phyloP scores from a whole-genome alignment of 1,140 invertebrate species.

The Lutraria rhynchaena region DNA sequence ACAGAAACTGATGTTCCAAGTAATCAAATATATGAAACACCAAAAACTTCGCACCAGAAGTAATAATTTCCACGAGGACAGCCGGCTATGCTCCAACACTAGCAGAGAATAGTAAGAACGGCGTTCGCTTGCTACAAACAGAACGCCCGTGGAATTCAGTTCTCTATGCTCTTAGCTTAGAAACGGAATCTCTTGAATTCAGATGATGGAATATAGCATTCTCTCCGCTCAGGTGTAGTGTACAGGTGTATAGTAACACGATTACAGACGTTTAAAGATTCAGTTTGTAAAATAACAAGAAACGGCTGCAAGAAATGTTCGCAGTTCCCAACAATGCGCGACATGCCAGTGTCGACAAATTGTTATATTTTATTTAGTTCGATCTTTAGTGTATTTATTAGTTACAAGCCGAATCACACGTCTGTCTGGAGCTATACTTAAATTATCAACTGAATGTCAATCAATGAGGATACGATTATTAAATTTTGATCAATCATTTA shows the following conservation, averaged over 20 bases:
- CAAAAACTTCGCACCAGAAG: conserved; percentile 1
- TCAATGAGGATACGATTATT: too few relatives aligned
- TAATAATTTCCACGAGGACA: not conserved
- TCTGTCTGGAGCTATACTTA: too few relatives aligned
- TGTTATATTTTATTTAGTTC: too few relatives aligned
- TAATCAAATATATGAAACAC: not conserved
- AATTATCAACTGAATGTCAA: too few relatives aligned
- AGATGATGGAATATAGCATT: not conserved
- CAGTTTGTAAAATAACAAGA: too few relatives aligned
- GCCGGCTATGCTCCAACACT: conserved; percentile 19
- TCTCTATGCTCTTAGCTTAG: not conserved
- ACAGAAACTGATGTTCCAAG: not conserved
- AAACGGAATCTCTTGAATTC: too few relatives aligned
- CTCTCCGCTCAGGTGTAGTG: conserved; percentile 5
- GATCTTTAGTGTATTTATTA: too few relatives aligned
- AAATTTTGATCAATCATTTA: too few relatives aligned
- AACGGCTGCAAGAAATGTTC: too few relatives aligned
- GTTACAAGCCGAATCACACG: too few relatives aligned
- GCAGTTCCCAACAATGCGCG: too few relatives aligned
- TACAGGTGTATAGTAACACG: conserved; percentile 27
- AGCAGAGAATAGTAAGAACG: not conserved
- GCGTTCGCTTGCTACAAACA: conserved; percentile 6
- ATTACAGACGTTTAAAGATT: conserved; percentile 20
- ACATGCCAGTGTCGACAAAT: too few relatives aligned
- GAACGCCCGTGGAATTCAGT: not conserved